Evolutionary conservation across 2,797 vertebrate genomes (phyloP).

Genomic region (Vultur gryphus): DNA sequence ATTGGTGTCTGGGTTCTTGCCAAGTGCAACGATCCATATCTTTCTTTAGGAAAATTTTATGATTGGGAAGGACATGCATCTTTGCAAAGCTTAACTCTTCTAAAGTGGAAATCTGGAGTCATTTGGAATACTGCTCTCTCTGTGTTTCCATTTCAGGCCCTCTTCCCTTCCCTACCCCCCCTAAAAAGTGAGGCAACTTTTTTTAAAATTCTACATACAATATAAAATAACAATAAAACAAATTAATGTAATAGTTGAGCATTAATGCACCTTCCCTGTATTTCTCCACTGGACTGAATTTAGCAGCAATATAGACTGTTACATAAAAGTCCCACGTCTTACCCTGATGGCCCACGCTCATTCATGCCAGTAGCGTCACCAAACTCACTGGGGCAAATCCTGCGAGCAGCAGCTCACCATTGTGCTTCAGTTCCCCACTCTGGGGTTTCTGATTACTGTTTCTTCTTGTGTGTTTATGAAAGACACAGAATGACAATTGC

Average conservation of each 20-base stretch:
- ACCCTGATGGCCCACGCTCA: background rate
- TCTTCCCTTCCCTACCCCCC: background rate
- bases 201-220: background rate
- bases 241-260: background rate
- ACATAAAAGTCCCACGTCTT: fast-evolving
- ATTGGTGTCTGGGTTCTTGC: background rate
- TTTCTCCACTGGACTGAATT: background rate
- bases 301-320: background rate
- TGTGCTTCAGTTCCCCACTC: background rate
- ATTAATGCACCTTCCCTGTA: background rate
- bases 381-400: background rate
- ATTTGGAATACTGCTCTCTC: background rate
- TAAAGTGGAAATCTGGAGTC: background rate
- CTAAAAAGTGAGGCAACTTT: background rate
- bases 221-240: background rate
- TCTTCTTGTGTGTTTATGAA: background rate
- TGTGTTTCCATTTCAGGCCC: background rate
- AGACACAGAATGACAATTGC: background rate
- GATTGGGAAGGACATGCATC: background rate
- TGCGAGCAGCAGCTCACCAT: background rate
- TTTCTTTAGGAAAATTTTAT: background rate
- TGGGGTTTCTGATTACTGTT: background rate
- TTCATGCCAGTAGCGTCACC: background rate
- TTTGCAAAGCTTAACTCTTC: background rate
- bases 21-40: background rate